These are phyloP conservation scores for Gryon sp. DNA, from an alignment of 1,140 invertebrate species.

Conservation along the genomic window DNA sequence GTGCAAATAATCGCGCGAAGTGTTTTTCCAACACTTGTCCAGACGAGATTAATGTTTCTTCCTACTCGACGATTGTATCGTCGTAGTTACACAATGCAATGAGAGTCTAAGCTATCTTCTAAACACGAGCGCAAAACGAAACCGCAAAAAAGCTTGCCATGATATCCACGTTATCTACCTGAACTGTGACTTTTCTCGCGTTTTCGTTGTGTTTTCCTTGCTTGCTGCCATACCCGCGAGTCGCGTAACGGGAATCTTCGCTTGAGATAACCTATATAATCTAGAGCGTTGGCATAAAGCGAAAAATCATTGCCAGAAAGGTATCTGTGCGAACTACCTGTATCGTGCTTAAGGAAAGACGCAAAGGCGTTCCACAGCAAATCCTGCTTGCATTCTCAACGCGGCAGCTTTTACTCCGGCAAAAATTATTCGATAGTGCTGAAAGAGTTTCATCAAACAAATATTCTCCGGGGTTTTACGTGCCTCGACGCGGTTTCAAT, in stretches of 20 bases:
- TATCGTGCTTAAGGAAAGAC: slow-evolving; percentile 50
- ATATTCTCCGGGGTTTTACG: background rate
- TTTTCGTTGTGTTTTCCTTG: slow-evolving; percentile 51
- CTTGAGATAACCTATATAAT: slow-evolving; percentile 77
- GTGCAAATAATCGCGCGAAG: background rate
- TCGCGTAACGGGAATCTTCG: slow-evolving; percentile 51
- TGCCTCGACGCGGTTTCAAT: slow-evolving; percentile 14
- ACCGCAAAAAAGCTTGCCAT: slow-evolving; percentile 53
- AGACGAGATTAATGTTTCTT: slow-evolving; percentile 8
- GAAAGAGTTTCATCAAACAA: slow-evolving; percentile 1
- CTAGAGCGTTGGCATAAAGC: slow-evolving; percentile 76
- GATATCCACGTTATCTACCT: slow-evolving; percentile 58
- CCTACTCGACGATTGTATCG: slow-evolving; percentile 19
- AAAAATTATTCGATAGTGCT: slow-evolving; percentile 4
- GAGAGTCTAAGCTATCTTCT: slow-evolving; percentile 14
- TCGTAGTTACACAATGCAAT: slow-evolving; percentile 21
- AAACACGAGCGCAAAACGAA: slow-evolving; percentile 67
- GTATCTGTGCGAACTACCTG: slow-evolving; percentile 69
- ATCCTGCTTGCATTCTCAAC: slow-evolving; percentile 64
- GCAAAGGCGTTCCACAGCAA: slow-evolving; percentile 68
- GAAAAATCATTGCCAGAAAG: slow-evolving; percentile 51
- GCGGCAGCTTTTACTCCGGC: background rate
- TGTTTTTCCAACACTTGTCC: slow-evolving; percentile 16
- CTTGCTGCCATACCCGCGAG: slow-evolving; percentile 6
- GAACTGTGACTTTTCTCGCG: slow-evolving; percentile 57